phyloP scores from a whole-genome alignment of 2,888 invertebrate species.

The Ochropacha duplaris region DNA sequence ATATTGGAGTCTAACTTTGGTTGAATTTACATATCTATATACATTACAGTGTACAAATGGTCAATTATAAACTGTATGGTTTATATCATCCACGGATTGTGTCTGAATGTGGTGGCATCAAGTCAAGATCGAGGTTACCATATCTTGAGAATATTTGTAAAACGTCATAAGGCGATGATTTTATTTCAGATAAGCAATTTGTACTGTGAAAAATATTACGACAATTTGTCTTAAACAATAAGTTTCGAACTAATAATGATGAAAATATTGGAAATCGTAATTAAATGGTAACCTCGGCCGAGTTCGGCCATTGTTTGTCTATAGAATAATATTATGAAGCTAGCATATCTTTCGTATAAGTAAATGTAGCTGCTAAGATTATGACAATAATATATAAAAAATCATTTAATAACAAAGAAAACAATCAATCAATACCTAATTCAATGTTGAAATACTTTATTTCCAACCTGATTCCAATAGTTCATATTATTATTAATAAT shows the following conservation, averaged over 20 bases:
- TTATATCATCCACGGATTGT: background rate
- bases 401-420: slow-evolving; percentile 17
- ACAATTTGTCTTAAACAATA: background rate
- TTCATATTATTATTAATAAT: background rate
- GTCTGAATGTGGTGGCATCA: background rate
- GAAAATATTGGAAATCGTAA: background rate
- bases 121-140: background rate
- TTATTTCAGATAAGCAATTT: background rate
- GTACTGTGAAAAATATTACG: background rate
- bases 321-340: slow-evolving; percentile 42
- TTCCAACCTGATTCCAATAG: slow-evolving; percentile 15
- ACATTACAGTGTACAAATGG: slow-evolving; percentile 7
- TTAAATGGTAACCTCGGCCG: background rate
- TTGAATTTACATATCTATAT: slow-evolving; percentile 41
- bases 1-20: slow-evolving; percentile 65
- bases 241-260: background rate
- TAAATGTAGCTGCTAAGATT: slow-evolving; percentile 45
- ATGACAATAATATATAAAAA: slow-evolving; percentile 23
- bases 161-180: background rate
- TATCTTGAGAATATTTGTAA: background rate
- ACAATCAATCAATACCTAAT: slow-evolving; percentile 24
- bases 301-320: slow-evolving; percentile 1
- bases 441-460: slow-evolving; percentile 24
- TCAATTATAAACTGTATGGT: background rate
- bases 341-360: slow-evolving; percentile 57